These are phyloP conservation scores for Periphyllus acericola DNA, from an alignment of 2,888 invertebrate genomes.

Conservation along the genomic window DNA sequence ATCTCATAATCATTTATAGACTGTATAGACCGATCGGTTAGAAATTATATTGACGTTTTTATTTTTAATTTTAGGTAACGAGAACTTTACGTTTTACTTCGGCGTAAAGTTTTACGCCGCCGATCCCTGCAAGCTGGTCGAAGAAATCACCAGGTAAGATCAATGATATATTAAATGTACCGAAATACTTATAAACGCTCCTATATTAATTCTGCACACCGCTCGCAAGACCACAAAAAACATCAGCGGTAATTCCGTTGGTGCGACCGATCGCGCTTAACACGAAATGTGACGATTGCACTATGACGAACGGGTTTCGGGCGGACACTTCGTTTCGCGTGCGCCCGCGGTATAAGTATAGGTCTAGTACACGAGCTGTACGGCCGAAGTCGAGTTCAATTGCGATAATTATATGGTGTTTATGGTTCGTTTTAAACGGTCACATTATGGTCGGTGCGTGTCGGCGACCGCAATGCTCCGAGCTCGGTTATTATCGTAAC, in stretches of 20 bases:
- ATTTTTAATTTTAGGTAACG: slow-evolving; percentile 67
- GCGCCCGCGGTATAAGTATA: not conserved
- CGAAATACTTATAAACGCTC: not conserved
- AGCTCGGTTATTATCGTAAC: not conserved
- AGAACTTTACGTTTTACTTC: slow-evolving; percentile 89
- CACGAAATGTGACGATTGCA: not conserved
- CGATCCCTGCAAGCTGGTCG: slow-evolving; percentile 93
- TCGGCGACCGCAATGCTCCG: not conserved
- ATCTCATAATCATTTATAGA: not conserved
- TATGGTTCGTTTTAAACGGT: not conserved
- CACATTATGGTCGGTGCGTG: too few species aligned
- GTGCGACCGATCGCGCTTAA: not conserved
- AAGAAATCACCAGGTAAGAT: slow-evolving; percentile 91
- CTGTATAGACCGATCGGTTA: not conserved
- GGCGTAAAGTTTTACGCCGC: slow-evolving; percentile 98
- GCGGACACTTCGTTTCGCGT: not conserved
- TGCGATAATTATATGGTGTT: not conserved
- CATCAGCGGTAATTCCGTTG: not conserved
- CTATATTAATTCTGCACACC: too few species aligned
- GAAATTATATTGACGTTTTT: not conserved
- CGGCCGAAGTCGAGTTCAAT: not conserved
- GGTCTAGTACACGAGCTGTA: not conserved
- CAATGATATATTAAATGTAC: too few species aligned
- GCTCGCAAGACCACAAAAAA: too few species aligned
- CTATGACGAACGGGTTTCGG: not conserved